Conservation (phyloP, 2,797 vertebrate species). For the Gephyroberyx darwinii region DNA sequence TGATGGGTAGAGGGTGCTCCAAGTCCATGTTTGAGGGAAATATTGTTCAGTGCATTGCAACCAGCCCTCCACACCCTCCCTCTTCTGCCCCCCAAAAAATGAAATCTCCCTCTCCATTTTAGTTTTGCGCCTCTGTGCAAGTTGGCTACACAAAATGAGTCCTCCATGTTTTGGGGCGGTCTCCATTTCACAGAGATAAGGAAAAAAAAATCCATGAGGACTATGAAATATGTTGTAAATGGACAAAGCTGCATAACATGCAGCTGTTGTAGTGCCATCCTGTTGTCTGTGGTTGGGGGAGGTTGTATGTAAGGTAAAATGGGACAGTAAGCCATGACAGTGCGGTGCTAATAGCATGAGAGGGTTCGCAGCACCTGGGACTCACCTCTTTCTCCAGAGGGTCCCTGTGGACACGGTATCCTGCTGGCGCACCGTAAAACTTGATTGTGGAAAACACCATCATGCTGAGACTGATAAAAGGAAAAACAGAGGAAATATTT, state of each 20-base stretch:
- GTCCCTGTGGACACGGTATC: slow-evolving; percentile 69
- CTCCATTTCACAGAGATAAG: slow-evolving; percentile 49
- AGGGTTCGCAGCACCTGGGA: slow-evolving; percentile 73
- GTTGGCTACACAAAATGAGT: slow-evolving; percentile 78
- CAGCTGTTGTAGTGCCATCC: slow-evolving; percentile 68
- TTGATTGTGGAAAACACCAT: slow-evolving; percentile 79
- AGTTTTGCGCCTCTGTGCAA: slow-evolving; percentile 66
- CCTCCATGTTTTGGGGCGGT: slow-evolving; percentile 52
- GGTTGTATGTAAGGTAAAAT: slow-evolving; percentile 63
- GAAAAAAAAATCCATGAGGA: slow-evolving; percentile 20
- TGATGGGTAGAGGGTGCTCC: slow-evolving; percentile 91
- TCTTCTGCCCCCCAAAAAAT: background rate
- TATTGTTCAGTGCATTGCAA: slow-evolving; percentile 20
- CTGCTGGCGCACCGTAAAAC: slow-evolving; percentile 78
- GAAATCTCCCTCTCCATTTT: slow-evolving; percentile 79
- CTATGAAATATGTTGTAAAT: slow-evolving; percentile 47
- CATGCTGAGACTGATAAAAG: slow-evolving; percentile 77
- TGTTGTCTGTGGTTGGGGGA: slow-evolving; percentile 52
- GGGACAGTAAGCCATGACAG: slow-evolving; percentile 62
- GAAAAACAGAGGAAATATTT: slow-evolving; percentile 47
- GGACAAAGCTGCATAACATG: slow-evolving; percentile 63
- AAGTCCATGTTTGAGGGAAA: slow-evolving; percentile 78
- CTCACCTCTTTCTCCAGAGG: slow-evolving; percentile 73
- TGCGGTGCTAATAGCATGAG: slow-evolving; percentile 66
- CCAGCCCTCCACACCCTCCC: slow-evolving; percentile 21